These are phyloP conservation scores for Eptatretus atami DNA, from an alignment of 2,797 vertebrate genomes.

Conservation along the genomic window DNA sequence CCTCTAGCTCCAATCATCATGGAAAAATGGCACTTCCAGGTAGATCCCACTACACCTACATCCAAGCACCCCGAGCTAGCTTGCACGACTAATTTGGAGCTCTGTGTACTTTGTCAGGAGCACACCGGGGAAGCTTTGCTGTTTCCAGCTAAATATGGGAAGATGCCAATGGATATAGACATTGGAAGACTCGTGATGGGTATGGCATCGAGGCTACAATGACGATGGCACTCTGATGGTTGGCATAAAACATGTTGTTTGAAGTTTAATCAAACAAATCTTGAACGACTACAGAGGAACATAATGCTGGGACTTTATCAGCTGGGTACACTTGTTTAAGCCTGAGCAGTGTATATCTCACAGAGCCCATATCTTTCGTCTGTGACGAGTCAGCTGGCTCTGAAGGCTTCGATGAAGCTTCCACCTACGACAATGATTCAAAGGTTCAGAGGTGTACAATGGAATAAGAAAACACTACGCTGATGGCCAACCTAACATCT, in stretches of 20 bases:
- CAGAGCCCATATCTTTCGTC: neutral
- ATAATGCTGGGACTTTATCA: neutral
- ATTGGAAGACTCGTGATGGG: neutral
- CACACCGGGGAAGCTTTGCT: neutral
- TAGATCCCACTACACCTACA: neutral
- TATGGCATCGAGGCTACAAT: neutral
- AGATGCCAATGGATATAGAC: constrained; percentile 1
- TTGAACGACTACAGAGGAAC: constrained; percentile 6
- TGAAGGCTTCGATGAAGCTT: neutral
- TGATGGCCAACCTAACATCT: constrained; percentile 2
- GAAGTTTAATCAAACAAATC: neutral
- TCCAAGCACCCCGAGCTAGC: neutral
- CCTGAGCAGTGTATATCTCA: neutral
- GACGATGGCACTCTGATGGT: neutral
- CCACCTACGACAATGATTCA: neutral
- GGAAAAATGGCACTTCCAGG: too few relatives aligned
- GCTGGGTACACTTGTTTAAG: neutral
- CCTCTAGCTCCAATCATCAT: too few relatives aligned
- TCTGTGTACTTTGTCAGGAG: constrained; percentile 6
- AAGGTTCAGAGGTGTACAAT: neutral
- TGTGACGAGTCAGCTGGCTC: constrained; percentile 6
- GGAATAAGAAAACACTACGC: neutral
- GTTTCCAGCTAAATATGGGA: neutral
- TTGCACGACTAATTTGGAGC: constrained; percentile 1
- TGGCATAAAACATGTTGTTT: neutral